These are phyloP conservation scores for Augochlorella aurata DNA, from an alignment of 2,888 invertebrate genomes.

Conservation along the genomic window DNA sequence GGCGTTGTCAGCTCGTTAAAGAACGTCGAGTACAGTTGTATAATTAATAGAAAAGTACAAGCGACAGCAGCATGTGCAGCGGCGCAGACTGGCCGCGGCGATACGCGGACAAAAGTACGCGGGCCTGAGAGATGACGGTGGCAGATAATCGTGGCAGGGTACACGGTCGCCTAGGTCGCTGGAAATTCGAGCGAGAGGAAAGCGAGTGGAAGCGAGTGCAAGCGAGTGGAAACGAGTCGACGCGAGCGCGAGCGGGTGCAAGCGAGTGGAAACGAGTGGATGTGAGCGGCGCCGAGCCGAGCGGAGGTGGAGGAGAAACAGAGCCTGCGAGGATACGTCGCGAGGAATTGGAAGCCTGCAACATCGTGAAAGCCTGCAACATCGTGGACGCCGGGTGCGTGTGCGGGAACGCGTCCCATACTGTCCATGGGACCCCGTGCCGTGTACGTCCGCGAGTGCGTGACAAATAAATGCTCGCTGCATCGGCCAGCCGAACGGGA, in stretches of 20 bases:
- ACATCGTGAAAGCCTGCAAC: conserved; percentile 24
- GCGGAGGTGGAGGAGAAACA: conserved; percentile 30
- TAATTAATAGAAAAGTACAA: conserved; percentile 67
- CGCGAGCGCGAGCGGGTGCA: neutral
- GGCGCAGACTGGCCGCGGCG: conserved; percentile 36
- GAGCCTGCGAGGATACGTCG: conserved; percentile 16
- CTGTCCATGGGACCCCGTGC: conserved; percentile 30
- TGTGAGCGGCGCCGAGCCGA: neutral
- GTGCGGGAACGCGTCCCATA: conserved; percentile 30
- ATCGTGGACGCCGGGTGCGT: conserved; percentile 18
- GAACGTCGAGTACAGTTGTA: conserved; percentile 62
- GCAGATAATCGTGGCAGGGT: conserved; percentile 68
- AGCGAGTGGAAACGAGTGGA: neutral
- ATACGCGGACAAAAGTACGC: conserved; percentile 61
- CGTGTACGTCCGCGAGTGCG: conserved; percentile 59
- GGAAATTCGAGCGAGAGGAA: conserved; percentile 61
- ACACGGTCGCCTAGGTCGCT: conserved; percentile 65
- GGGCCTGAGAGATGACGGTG: conserved; percentile 61
- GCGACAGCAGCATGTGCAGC: conserved; percentile 57
- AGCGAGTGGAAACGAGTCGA: neutral
- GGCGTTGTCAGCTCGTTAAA: conserved; percentile 58
- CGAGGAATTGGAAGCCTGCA: conserved; percentile 56
- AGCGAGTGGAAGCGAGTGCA: neutral
- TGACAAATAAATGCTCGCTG: conserved; percentile 68
- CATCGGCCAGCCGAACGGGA: conserved; percentile 58